Conservation (phyloP, 1,140 invertebrate species). For the Neodiprion fabricii region DNA sequence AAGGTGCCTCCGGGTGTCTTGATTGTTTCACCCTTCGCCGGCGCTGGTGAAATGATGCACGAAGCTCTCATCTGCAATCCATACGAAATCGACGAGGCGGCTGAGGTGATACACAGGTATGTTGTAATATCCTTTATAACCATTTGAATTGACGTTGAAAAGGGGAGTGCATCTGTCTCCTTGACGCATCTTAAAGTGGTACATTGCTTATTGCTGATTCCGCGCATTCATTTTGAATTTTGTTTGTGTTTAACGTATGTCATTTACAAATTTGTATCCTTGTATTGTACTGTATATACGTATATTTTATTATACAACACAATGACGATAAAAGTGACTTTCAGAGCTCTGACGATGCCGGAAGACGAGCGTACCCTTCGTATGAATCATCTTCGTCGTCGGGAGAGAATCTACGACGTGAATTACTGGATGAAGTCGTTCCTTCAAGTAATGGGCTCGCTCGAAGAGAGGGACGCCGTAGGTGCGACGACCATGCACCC, state of each 20-base stretch:
- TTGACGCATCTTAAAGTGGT: no score
- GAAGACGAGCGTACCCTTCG: conserved; percentile 85
- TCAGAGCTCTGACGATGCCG: conserved; percentile 85
- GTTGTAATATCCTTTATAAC: neutral
- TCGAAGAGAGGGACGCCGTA: conserved; percentile 80
- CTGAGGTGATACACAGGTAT: conserved; percentile 82
- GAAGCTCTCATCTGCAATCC: conserved; percentile 90
- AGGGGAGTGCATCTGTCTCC: no score
- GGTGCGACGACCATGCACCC: conserved; percentile 84
- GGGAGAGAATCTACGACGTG: conserved; percentile 84
- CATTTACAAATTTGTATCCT: neutral
- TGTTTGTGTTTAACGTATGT: no score
- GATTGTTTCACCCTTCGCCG: conserved; percentile 89
- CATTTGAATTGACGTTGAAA: neutral
- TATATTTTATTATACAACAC: neutral
- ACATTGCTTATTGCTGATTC: conserved; percentile 11
- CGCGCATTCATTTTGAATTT: no score
- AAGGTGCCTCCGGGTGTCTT: conserved; percentile 86
- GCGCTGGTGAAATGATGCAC: conserved; percentile 91
- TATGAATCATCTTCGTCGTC: conserved; percentile 83
- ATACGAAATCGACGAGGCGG: conserved; percentile 86
- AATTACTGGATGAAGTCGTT: conserved; percentile 90
- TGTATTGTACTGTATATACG: neutral
- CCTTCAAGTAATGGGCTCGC: conserved; percentile 83
- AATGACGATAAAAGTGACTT: conserved; percentile 14